Evolutionary conservation across 2,797 vertebrate species (phyloP), one percentile per base, ranked within the genome.

Genomic region (Hydrophis major): DNA sequence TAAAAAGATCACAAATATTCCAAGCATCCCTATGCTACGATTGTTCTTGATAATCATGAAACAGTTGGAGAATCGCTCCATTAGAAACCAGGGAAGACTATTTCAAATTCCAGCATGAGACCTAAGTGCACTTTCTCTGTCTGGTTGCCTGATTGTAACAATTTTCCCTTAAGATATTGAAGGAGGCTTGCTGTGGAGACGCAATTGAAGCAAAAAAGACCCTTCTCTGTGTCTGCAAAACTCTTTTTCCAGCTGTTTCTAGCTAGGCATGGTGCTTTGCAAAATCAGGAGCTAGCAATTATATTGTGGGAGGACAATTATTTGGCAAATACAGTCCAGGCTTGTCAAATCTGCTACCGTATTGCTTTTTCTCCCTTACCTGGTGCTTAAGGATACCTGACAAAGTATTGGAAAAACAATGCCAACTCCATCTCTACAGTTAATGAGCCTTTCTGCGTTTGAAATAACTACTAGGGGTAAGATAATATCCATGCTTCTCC

Each of bases 31-130:
- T 92, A 92, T 93, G 90, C 60, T 94, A 60, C 94, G 93, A 96
- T 94, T 96, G 4, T 95, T 96, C 93, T 95, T 74, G 78, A 55
- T 92, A 97, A 96, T 97, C 95, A 95, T 57, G 61, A 94, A 96
- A 96, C 96, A 94, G 93, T 93, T 96, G 94, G 95, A 97, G 95
- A 96, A 97, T 90, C 93, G 92, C 91, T 86, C 92, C 53, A 57
- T 94, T 78, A 57, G 83, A 94, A 94, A 92, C 57, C 78, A 59
- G 63, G 88, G 91, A 89, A 56, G 28, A 88, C 89, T 94, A 96
- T 97, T 97, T 97, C 92, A 91, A 95, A 53, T 94, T 96, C 42
- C 88, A 96, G 92, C 0, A 0, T 94, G 22, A 93, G 93, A 94
- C 69, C 92, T 87, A 95, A 96, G 95, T 94, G 86, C 25, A 93